Base-by-base conservation (phyloP, 2,888 invertebrate genomes). In the Tanytarsus gracilentus region DNA sequence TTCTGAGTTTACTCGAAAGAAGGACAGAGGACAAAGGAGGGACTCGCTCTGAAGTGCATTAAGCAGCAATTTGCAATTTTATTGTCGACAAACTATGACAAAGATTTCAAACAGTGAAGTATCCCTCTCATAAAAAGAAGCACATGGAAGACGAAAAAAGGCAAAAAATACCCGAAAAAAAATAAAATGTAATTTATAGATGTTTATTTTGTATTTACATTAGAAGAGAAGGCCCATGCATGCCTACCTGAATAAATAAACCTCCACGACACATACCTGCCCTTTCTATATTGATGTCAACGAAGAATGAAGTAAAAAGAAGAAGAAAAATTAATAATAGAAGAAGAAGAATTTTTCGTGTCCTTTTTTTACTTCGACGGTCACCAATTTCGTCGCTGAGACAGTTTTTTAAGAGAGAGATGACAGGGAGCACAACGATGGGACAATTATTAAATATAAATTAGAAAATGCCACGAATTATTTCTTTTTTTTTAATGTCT, bases 171-270 rank as follows among this genome's bases (percentile, higher is more conserved):
- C 14, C 8, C n/a, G 40, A 14, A 7, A 18, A 48, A 48, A 48
- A 16, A 44, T 26, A 48, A 7, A 29, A 30, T 30, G 48, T 48
- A 58, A 58, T 58, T 58, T 58, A 58, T 58, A 14, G 58, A 44
- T 58, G 58, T 58, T 58, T 58, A 58, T 58, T 58, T 58, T 58
- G 29, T 58, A 58, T 58, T 58, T 58, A 40, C 48, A 25, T 55
- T 55, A 39, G 39, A 6, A 55, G 48, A 7, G 16, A 44, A 44
- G 44, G 23, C 44, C 23, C 44, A 44, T 48, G n/a, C n/a, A n/a
- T n/a, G 39, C 58, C 40, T 58, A 58, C 58, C 58, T 58, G 58
- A 48, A 48, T 58, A 58, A 44, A 58, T 58, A 58, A 58, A 58
- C 39, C 58, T 58, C 58, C 29, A 40, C 26, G 25, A 40, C 25